Base-by-base conservation (phyloP, 2,888 invertebrate species). In the Lycia hirtaria region DNA sequence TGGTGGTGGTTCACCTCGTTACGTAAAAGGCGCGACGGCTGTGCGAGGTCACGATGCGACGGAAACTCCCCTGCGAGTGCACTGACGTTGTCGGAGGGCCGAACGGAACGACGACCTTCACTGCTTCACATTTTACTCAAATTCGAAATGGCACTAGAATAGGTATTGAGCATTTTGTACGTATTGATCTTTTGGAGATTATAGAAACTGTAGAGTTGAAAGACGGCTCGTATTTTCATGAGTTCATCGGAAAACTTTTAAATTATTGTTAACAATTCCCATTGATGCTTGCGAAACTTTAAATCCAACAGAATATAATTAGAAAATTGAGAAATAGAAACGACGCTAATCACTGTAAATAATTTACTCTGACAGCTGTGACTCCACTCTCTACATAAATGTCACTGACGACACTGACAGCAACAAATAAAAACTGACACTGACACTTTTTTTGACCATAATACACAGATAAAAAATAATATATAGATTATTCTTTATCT, bases 91-190 rank as follows among this genome's bases (percentile, higher is more conserved):
- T 35, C 48, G 51, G 26, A 17, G 47, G 41, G 30, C 63, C 63
- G 65, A 72, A 67, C 68, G 62, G 67, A 68, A 65, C 64, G 62
- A 63, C 63, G 82, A 77, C 85, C 85, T 85, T 88, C 86, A 83
- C 79, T 69, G 68, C 76, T 80, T 81, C 75, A 83, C 83, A 87
- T 85, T 82, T 83, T 83, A 74, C 75, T 73, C 71, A 93, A 95
- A 67, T 72, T 68, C 93, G 95, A 66, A 52, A 54, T 35, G 40
- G 56, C 40, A 45, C 10, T 30, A 14, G 24, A 43, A 24, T 48
- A 26, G 4, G 41, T 41, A 43, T 44, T 48, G 17, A 2, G 41
- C 28, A 43, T 44, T 51, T 14, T 37, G 28, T 22, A 56, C 9
- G 17, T 47, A 44, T 44, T 17, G 55, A 47, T 41, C 14, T 33